phyloP scores from a whole-genome alignment of 2,113 vertebrate genomes.

The Myocastor coypus region DNA sequence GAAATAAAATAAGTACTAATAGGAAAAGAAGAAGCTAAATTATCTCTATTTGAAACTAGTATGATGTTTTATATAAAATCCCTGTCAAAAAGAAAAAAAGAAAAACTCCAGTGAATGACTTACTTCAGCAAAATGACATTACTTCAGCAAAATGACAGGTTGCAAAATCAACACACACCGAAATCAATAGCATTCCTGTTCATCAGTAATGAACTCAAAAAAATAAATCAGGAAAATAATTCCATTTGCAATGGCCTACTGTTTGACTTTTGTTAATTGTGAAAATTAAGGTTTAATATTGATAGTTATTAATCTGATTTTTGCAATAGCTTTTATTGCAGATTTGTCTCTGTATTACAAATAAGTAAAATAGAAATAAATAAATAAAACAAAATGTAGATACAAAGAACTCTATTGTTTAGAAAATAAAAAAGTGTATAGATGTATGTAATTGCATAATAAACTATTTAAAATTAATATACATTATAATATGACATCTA shows the following conservation, averaged over 20 bases:
- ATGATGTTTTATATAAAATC: not conserved
- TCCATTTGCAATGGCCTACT: not conserved
- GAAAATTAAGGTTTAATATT: not conserved
- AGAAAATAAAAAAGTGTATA: not conserved
- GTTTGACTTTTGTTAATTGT: not conserved
- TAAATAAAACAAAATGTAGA: not conserved
- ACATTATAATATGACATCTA: not conserved
- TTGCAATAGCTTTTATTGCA: not conserved
- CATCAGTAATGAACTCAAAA: too few species aligned
- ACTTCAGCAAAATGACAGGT: not conserved
- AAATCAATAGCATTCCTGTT: not conserved
- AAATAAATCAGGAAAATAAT: not conserved
- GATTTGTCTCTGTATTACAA: not conserved
- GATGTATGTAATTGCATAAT: not conserved
- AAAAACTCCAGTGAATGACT: too few species aligned
- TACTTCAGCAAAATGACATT: not conserved
- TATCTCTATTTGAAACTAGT: not conserved
- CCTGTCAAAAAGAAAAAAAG: not conserved
- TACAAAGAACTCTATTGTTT: not conserved
- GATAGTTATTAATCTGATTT: not conserved
- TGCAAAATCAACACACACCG: not conserved
- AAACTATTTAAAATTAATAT: not conserved
- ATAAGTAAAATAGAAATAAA: too few species aligned
- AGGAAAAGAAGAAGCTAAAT: not conserved
- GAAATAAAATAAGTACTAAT: not conserved